Evolutionary conservation across 2,888 invertebrate species (phyloP), one percentile per base, ranked within the genome.

Genomic region (Ernsta delagoae): DNA sequence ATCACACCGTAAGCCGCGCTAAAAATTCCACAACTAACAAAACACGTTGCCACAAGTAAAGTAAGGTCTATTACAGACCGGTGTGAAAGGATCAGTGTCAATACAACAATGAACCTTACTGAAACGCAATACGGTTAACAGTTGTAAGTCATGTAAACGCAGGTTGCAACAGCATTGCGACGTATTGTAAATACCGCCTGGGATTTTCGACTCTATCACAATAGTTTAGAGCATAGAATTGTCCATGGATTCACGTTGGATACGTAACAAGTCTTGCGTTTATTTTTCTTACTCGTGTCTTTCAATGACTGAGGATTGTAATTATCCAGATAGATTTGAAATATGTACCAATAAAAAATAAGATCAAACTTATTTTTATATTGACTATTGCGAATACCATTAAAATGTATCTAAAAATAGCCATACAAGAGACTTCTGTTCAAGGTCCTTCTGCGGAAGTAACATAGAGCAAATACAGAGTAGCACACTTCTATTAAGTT

Each of bases 241-340:
- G 39, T 31, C 1, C 34, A 36, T 4, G 7, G 5, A 12, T 41
- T 36, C 4, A n/a, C 16, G 57, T 59, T 63, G 62, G 68, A 63
- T 68, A 68, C 68, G 59, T 69, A 69, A 69, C 62, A 63, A 69
- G 68, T 63, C 62, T 69, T 69, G 63, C 68, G 68, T 63, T 69
- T 69, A 69, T 69, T 69, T 69, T 69, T 69, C 63, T 69, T 68
- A 68, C 67, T 68, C 61, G 67, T 62, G 61, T 68, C 67, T 68
- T 62, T 62, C 67, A 68, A 62, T 68, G 67, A 68, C 67, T 64
- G 54, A 62, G 67, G 61, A 68, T 68, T 68, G 67, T 68, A 68
- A 68, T 62, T 68, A 68, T 67, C 67, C 61, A 62, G 67, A 68
- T 62, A 68, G 56, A 57, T 67, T 67, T 67, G 61, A 54, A 67